Base-by-base conservation (phyloP, 2,888 invertebrate species). In the Rhynchonema sp. region DNA sequence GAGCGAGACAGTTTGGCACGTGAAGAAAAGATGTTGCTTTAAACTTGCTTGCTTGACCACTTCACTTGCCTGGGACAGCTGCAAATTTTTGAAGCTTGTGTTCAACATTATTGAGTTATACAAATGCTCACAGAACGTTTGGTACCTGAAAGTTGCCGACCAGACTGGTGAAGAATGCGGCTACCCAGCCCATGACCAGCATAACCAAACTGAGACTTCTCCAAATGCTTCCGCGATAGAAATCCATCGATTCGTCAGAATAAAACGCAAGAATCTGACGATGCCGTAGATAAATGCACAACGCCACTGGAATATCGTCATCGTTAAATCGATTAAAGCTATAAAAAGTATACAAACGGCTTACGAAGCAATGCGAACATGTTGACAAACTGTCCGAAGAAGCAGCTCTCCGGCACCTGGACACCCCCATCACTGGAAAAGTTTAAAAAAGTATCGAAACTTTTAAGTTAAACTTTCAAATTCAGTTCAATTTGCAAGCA, bases 351-450 rank as follows among this genome's bases (percentile, higher is more conserved):
- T n/a, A n/a, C n/a, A n/a, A n/a, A n/a, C n/a, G 27, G 68, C 72
- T 69, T 66, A 74, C 75, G 64, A 56, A 74, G 63, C 20, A 82
- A 76, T 59, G 83, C 81, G 57, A 82, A 81, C 57, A 84, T 76
- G 70, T 84, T 85, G 38, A 86, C 77, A 49, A 84, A 76, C 72
- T 84, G 83, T 0, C 83, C 82, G 74, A 86, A 87, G 62, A 85
- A 80, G 72, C 85, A 85, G 72, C 84, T 84, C 71, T 85, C 85
- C 2, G 86, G 85, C 0, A 82, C 78, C 66, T 80, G 79, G 1
- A 84, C 80, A 1, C 84, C 85, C 13, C 83, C 82, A 62, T 76
- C 75, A 68, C 74, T 75, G 65, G 59, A 69, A 67, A 29, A 62
- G 26, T 70, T n/a, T n/a, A n/a, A n/a, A n/a, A n/a, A n/a, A n/a